Evolutionary conservation across 2,888 invertebrate genomes (phyloP), one percentile per base, ranked within the genome.

Genomic region (Drosophila parthenogenetica): DNA sequence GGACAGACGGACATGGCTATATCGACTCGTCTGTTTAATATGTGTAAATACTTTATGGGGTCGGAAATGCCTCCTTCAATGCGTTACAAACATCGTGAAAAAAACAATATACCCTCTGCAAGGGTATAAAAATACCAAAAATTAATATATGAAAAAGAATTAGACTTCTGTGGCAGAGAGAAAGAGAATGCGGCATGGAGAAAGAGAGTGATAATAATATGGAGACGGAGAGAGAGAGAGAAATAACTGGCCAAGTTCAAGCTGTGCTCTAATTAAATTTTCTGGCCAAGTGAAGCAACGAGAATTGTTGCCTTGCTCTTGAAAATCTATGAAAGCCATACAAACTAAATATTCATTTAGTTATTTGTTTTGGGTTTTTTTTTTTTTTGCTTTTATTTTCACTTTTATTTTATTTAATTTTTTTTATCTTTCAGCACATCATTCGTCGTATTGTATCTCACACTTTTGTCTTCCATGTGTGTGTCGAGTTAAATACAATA

Each of bases 191-290:
- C n/a, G n/a, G n/a, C n/a, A n/a, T n/a, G n/a, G 17, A 16, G 22
- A 13, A 10, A 32, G 29, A 14, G n/a, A 14, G n/a, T n/a, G n/a
- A n/a, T n/a, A n/a, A n/a, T n/a, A n/a, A n/a, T n/a, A n/a, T n/a
- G n/a, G n/a, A n/a, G n/a, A n/a, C n/a, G n/a, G 22, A 45, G n/a
- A 8, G 45, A 2, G n/a, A 19, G 17, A 29, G 1, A 19, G 40
- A 5, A 7, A 42, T 8, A 32, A 11, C 49, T 7, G 22, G 0
- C 11, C 42, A 49, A 57, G 45, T 39, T 75, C 72, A 64, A 51
- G 69, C 73, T 60, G 59, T 60, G 73, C 55, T 76, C 69, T 77
- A 77, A 77, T 77, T 77, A 77, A 69, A 73, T 43, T 43, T 54
- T 48, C 45, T 55, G 42, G 5, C 14, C 29, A 42, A 42, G 42